Evolutionary conservation across 2,888 invertebrate genomes (phyloP).

Genomic region (Malthinus flaveolus): DNA sequence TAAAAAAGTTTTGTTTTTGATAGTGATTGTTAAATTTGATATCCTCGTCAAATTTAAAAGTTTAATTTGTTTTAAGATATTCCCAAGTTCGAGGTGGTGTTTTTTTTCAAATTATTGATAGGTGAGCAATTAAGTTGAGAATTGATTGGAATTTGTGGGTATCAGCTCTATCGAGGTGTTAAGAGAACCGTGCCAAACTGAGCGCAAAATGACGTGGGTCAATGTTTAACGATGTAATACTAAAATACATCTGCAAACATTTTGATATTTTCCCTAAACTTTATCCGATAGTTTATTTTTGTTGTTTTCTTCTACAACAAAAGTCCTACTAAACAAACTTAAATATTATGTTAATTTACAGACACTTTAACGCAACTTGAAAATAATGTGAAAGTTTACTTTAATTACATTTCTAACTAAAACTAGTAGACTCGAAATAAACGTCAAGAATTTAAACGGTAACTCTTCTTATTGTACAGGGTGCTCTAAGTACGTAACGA

Average conservation of each 20-base stretch:
- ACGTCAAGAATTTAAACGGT: too few species aligned
- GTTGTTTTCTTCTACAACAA: too few species aligned
- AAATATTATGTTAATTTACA: too few species aligned
- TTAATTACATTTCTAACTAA: too few species aligned
- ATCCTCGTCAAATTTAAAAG: not conserved
- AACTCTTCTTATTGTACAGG: too few species aligned
- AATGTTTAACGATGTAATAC: slow-evolving; percentile 25
- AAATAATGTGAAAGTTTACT: too few species aligned
- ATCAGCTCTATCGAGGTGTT: slow-evolving; percentile 36
- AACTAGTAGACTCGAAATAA: too few species aligned
- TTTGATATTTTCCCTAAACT: not conserved
- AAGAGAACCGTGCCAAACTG: slow-evolving; percentile 35
- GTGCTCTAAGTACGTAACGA: too few species aligned
- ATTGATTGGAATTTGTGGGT: slow-evolving; percentile 35
- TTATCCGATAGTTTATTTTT: too few species aligned
- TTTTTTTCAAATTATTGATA: slow-evolving; percentile 37
- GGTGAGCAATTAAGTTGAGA: slow-evolving; percentile 38
- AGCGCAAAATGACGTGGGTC: slow-evolving; percentile 37
- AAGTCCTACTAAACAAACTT: too few species aligned
- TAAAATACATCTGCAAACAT: slow-evolving; percentile 16
- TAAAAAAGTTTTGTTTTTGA: slow-evolving; percentile 15
- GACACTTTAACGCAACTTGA: too few species aligned
- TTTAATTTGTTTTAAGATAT: not conserved
- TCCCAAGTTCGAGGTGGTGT: not conserved
- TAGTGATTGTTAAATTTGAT: slow-evolving; percentile 8